Percentiles rank a stretch among this genome's conserved stretches.
phyloP scores from a whole-genome alignment of 2,888 invertebrate species.

The Coleophora deauratella region DNA sequence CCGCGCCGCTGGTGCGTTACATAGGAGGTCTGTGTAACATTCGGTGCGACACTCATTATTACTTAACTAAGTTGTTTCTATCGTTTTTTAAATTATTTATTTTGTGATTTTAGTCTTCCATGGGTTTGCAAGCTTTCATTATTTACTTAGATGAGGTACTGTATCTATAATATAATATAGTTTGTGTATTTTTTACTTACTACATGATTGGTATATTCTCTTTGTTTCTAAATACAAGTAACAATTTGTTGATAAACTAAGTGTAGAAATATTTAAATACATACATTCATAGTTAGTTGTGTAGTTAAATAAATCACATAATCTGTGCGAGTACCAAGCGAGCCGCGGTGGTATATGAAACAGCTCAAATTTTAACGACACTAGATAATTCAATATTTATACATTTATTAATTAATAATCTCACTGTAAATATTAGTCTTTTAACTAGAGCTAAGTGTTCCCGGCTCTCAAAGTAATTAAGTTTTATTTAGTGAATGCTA shows the following conservation, averaged over 20 bases:
- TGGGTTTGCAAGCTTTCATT: constrained; percentile 47
- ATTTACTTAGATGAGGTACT: constrained; percentile 1
- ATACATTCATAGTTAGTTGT: too few species aligned
- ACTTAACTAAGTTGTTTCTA: constrained; percentile 25
- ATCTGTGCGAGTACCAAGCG: too few species aligned
- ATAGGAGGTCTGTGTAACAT: too few species aligned
- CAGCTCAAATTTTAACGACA: constrained; percentile 70
- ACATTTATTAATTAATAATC: constrained; percentile 61
- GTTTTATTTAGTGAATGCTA: constrained; percentile 59
- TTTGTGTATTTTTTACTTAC: too few species aligned
- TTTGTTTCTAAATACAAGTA: too few species aligned
- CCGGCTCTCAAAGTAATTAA: constrained; percentile 74
- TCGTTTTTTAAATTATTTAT: constrained; percentile 63
- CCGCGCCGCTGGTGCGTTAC: too few species aligned
- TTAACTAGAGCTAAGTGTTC: constrained; percentile 62
- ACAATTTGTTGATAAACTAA: too few species aligned
- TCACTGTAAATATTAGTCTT: constrained; percentile 68
- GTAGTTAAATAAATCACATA: too few species aligned
- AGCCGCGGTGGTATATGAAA: constrained; percentile 16
- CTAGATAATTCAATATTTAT: constrained; percentile 67
- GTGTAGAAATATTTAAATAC: too few species aligned
- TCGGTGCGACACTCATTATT: too few species aligned
- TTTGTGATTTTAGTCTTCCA: constrained; percentile 74
- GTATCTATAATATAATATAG: too few species aligned
- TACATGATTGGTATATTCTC: too few species aligned